phyloP scores from a whole-genome alignment of 2,888 invertebrate genomes.

The Leptopilina syphax region DNA sequence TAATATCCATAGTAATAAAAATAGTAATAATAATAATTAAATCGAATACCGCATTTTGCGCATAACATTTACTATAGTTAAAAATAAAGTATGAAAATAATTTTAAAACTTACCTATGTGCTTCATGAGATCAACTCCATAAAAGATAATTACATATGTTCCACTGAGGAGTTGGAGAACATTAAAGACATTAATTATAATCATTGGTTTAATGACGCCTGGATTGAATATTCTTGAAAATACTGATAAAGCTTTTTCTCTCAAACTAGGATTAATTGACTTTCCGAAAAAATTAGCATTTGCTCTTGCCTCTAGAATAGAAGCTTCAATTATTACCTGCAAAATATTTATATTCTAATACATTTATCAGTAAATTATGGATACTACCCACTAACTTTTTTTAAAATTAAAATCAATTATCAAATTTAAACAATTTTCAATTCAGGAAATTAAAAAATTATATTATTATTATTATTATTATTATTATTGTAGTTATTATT shows the following conservation, averaged over 20 bases:
- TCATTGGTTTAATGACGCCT: conserved; percentile 84
- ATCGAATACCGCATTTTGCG: no score
- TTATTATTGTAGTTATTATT: no score
- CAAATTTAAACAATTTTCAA: no score
- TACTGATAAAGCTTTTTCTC: conserved; percentile 55
- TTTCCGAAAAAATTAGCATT: conserved; percentile 60
- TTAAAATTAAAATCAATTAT: no score
- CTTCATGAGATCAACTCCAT: conserved; percentile 85
- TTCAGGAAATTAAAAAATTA: no score
- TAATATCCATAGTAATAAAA: no score
- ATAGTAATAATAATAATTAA: no score
- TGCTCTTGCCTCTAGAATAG: conserved; percentile 60
- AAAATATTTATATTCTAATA: background rate
- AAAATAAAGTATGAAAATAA: background rate
- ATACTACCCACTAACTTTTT: no score
- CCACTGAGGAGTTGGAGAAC: conserved; percentile 86
- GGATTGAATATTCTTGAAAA: conserved; percentile 78
- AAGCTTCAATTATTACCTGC: conserved; percentile 65
- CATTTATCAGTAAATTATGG: no score
- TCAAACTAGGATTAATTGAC: conserved; percentile 54
- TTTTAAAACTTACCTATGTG: conserved; percentile 75
- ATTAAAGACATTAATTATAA: conserved; percentile 86
- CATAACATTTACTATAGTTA: no score
- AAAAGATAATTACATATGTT: conserved; percentile 87
- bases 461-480: no score